Evolutionary conservation across 2,797 vertebrate genomes (phyloP), one percentile per base, ranked within the genome.

Genomic region (Coregonus sp.): DNA sequence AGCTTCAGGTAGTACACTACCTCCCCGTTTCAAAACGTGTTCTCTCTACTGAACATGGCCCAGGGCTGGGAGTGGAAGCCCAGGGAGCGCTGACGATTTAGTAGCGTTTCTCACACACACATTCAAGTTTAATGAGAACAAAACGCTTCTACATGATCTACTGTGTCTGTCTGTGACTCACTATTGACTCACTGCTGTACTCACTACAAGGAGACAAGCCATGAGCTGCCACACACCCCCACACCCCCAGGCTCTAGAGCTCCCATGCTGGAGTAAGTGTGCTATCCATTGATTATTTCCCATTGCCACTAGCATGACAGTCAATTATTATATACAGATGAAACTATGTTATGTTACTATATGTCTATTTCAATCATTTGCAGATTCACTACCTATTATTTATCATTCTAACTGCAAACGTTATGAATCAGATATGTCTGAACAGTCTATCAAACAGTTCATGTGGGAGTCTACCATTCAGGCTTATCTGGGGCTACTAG

Each of bases 111-210:
- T 80, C 86, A 47, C 59, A 65, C 37, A 40, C 37, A 40, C 90
- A 91, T 93, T 14, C 90, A 92, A 90, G 80, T 91, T 94, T 93
- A 90, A 94, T 92, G 89, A 91, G 87, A 87, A 92, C 92, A 91
- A 88, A 92, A 91, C 83, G 85, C 81, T 88, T 87, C 85, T 80
- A 84, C 74, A 56, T 82, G 81, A 63, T 83, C 75, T 82, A 82
- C 73, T 54, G 75, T 66, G 75, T 15, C 86, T 81, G 78, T 82
- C 69, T 76, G 59, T 84, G 83, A 73, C 85, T 72, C 1, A 52
- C 73, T 86, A 90, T 90, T 88, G 88, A 72, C 51, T 77, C 66
- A 75, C 37, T 16, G 25, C 92, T 83, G 5, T 16, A 52, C 79
- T 78, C 50, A 83, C 70, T 25, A 18, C 6, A 47, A 79, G 68